Conservation (phyloP, 2,797 vertebrate genomes). For the Micropoecilia bifurca region DNA sequence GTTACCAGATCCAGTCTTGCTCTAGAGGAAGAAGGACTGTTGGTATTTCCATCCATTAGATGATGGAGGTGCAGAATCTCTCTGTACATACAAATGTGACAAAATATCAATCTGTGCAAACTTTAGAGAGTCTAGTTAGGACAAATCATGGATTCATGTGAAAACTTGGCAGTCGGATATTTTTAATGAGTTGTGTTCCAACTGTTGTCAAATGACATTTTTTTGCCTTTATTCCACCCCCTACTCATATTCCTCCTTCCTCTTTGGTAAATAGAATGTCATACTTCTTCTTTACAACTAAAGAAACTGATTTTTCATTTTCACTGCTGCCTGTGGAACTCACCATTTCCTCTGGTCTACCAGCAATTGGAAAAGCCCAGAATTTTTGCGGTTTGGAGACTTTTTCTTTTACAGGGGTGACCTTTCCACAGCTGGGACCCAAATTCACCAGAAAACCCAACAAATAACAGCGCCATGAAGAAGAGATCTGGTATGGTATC, state of each 20-base stretch:
- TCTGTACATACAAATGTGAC: not conserved
- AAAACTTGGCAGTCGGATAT: not conserved
- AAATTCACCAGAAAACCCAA: not conserved
- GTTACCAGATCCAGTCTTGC: not conserved
- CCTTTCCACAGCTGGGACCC: not conserved
- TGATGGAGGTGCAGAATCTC: not conserved
- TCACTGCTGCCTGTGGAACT: not conserved
- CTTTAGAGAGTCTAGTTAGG: not conserved
- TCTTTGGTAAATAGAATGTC: not conserved
- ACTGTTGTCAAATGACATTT: not conserved
- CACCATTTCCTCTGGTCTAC: not conserved
- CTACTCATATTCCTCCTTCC: not conserved
- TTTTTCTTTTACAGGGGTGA: not conserved
- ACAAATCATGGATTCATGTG: not conserved
- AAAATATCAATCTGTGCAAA: not conserved
- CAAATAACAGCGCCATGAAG: not conserved
- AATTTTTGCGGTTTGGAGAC: not conserved
- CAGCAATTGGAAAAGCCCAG: not conserved
- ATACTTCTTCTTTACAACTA: not conserved
- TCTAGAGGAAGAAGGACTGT: not conserved
- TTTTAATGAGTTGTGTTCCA: not conserved
- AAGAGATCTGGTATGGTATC: not conserved
- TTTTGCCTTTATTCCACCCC: not conserved
- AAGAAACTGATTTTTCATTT: not conserved
- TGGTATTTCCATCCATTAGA: not conserved